These are phyloP conservation scores for Choloepus didactylus DNA, from an alignment of 2,797 vertebrate genomes.

Conservation along the genomic window DNA sequence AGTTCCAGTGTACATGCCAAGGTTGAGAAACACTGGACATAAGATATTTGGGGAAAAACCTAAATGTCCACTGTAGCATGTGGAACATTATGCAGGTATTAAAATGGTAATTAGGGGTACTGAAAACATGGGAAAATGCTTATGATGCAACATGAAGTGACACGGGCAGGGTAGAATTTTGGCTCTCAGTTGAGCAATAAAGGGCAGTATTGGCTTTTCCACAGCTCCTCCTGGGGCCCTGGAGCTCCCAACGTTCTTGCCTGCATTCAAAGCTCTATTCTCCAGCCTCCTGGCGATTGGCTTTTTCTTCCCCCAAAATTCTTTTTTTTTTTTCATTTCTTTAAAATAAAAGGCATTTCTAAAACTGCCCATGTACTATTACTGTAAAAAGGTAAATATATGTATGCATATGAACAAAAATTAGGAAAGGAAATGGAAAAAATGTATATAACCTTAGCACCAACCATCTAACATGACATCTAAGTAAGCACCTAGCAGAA, in stretches of 20 bases:
- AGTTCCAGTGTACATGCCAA: background rate
- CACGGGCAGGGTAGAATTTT: background rate
- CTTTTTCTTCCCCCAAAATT: too few species aligned
- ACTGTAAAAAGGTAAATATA: slow-evolving; percentile 1
- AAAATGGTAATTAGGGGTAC: background rate
- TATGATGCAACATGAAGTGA: background rate
- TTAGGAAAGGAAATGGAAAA: slow-evolving; percentile 5
- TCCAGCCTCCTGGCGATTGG: background rate
- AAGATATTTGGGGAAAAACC: background rate
- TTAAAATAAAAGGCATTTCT: background rate
- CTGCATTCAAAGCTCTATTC: background rate
- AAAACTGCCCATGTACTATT: background rate
- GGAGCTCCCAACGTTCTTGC: background rate
- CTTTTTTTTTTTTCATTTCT: background rate
- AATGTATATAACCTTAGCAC: background rate
- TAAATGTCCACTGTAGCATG: background rate
- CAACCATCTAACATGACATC: background rate
- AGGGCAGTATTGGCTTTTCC: background rate
- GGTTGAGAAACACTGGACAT: background rate
- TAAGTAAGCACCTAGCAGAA: background rate
- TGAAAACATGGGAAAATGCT: background rate
- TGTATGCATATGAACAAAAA: background rate
- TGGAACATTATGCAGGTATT: background rate
- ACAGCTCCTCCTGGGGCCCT: background rate
- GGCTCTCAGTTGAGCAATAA: background rate